These are phyloP conservation scores for Pollenia amentaria DNA, from an alignment of 2,888 invertebrate genomes.

Conservation along the genomic window DNA sequence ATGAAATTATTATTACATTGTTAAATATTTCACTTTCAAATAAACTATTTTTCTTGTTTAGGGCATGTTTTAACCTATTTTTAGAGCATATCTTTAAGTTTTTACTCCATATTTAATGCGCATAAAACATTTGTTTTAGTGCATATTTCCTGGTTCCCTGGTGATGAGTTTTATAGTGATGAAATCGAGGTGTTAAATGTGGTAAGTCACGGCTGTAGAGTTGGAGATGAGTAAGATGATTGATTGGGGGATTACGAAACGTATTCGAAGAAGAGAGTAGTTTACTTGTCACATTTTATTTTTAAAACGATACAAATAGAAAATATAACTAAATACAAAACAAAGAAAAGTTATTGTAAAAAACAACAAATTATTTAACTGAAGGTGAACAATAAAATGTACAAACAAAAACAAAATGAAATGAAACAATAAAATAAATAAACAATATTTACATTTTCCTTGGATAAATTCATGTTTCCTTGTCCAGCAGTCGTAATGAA, in stretches of 20 bases:
- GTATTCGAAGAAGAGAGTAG: slow-evolving; percentile 57
- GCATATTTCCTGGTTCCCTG: too few species aligned
- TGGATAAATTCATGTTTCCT: slow-evolving; percentile 75
- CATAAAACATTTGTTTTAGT: too few species aligned
- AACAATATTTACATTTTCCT: slow-evolving; percentile 75
- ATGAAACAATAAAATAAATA: slow-evolving; percentile 45
- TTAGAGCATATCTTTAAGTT: too few species aligned
- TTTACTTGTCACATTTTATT: slow-evolving; percentile 48
- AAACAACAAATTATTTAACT: slow-evolving; percentile 55
- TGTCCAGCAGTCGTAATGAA: slow-evolving; percentile 54
- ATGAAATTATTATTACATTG: too few species aligned
- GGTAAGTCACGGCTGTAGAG: too few species aligned
- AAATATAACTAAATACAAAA: slow-evolving; percentile 38
- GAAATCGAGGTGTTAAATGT: slow-evolving; percentile 39
- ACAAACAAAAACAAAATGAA: slow-evolving; percentile 39
- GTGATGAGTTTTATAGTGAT: neutral
- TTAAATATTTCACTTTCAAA: too few species aligned
- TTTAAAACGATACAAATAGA: slow-evolving; percentile 49
- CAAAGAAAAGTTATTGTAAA: slow-evolving; percentile 25
- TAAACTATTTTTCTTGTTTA: too few species aligned
- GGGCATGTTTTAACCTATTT: too few species aligned
- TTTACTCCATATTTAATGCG: too few species aligned
- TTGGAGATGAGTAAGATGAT: neutral
- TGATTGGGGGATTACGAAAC: neutral
- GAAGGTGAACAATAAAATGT: slow-evolving; percentile 65